Conservation (phyloP, 2,888 invertebrate species). For the Mongoloraphidia duomilia region DNA sequence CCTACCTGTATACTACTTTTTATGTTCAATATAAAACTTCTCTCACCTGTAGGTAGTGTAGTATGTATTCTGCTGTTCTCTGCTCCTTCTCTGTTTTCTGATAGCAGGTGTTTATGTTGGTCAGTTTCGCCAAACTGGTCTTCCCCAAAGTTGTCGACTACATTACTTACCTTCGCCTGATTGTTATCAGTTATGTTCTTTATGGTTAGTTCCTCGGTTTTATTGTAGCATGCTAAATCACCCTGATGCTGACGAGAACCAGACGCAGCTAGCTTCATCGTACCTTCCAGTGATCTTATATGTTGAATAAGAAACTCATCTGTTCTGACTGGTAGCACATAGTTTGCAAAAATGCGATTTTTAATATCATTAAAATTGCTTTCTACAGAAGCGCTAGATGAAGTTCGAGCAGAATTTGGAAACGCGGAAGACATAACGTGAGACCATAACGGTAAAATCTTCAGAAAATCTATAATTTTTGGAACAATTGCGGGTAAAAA, state of each 20-base stretch:
- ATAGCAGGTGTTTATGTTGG: background rate
- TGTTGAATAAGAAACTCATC: conserved; percentile 10
- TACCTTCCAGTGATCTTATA: conserved; percentile 8
- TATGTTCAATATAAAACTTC: no score
- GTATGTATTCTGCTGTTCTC: no score
- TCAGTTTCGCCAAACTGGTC: background rate
- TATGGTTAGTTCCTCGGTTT: no score
- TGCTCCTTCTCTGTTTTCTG: no score
- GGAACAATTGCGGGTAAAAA: conserved; percentile 8
- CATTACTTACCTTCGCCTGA: no score
- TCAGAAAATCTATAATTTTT: conserved; percentile 8
- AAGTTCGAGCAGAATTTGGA: conserved; percentile 2
- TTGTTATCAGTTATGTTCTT: no score
- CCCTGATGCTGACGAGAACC: background rate
- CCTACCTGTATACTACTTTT: no score
- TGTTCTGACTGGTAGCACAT: conserved; percentile 8
- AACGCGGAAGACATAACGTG: conserved; percentile 8
- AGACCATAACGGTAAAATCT: conserved; percentile 9
- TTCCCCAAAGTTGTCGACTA: no score
- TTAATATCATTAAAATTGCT: conserved; percentile 11
- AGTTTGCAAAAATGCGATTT: conserved; percentile 8
- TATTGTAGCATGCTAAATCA: no score
- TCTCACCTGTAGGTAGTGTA: no score
- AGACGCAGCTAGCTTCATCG: conserved; percentile 9
- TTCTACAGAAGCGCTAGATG: conserved; percentile 10